phyloP scores from a whole-genome alignment of 1,140 invertebrate species.

The Intoshia linei region DNA sequence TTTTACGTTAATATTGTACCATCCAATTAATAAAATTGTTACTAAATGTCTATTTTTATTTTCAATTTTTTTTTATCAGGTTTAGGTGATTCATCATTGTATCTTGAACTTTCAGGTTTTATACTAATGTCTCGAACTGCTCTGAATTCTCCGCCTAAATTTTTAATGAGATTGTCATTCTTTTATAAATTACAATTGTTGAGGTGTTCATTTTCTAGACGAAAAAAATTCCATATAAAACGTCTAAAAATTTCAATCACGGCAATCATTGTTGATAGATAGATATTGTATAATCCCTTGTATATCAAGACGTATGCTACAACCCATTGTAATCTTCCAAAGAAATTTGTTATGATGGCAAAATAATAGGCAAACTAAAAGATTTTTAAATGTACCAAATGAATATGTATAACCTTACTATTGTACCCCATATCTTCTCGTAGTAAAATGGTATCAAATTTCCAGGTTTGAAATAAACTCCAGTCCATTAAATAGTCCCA shows the following conservation, averaged over 20 bases:
- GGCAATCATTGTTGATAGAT: neutral
- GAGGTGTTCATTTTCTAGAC: slow-evolving; percentile 87
- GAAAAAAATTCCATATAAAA: slow-evolving; percentile 98
- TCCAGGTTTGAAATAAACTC: slow-evolving; percentile 59
- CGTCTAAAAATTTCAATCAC: slow-evolving; percentile 29
- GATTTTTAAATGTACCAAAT: neutral
- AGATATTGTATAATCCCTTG: neutral
- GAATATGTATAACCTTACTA: slow-evolving; percentile 15
- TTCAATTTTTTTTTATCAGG: too few relatives aligned
- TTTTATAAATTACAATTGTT: too few relatives aligned
- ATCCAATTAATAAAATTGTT: too few relatives aligned
- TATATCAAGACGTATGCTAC: too few relatives aligned
- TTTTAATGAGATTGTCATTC: too few relatives aligned
- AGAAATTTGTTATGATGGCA: too few relatives aligned
- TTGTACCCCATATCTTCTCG: slow-evolving; percentile 34
- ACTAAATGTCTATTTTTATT: too few relatives aligned
- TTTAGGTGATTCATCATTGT: too few relatives aligned
- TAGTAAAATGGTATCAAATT: slow-evolving; percentile 39
- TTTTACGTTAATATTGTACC: too few relatives aligned
- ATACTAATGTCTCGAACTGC: slow-evolving; percentile 90
- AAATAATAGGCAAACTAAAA: neutral
- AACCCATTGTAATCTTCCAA: too few relatives aligned
- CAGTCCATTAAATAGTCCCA: slow-evolving; percentile 97
- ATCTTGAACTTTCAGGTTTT: too few relatives aligned
- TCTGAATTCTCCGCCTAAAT: slow-evolving; percentile 85